Percentiles rank a stretch among this genome's conserved stretches.
Conservation (phyloP, 2,797 vertebrate species). For the Sebastes trivittatus region DNA sequence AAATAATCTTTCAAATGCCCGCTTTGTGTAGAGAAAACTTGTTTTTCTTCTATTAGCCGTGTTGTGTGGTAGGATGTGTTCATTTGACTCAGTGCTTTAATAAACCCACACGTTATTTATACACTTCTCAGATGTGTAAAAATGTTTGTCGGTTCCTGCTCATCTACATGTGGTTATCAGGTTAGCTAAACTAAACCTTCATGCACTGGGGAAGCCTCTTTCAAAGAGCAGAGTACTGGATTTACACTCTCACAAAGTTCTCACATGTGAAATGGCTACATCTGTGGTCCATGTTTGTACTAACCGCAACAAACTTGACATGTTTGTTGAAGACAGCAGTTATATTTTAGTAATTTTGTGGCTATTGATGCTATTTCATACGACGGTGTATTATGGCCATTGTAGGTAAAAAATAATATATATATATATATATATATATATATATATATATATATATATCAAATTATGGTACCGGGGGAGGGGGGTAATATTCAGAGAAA, state of each 20-base stretch:
- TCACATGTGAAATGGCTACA: too few species aligned
- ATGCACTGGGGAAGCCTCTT: neutral
- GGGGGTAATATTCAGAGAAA: too few species aligned
- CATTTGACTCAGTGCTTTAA: conserved; percentile 21
- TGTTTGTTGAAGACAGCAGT: neutral
- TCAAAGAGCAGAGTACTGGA: neutral
- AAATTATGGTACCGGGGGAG: too few species aligned
- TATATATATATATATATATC: too few species aligned
- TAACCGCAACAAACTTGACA: neutral
- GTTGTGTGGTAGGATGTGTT: neutral
- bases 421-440: too few species aligned
- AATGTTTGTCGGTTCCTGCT: neutral
- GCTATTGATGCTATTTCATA: neutral
- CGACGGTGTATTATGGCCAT: too few species aligned
- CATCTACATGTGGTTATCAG: neutral
- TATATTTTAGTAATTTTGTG: neutral
- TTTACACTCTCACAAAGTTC: neutral
- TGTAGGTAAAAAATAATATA: too few species aligned
- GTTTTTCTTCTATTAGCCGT: neutral
- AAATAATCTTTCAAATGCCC: neutral
- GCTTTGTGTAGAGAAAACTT: neutral
- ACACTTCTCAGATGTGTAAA: conserved; percentile 5
- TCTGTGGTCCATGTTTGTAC: neutral
- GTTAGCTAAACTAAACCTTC: neutral
- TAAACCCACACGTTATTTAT: conserved; percentile 21